Evolutionary conservation across 30 jellyfish, hydroid and myxozoan species (phyloP), one percentile per base, ranked within the genome.

Genomic region (Sanderia malayensis): DNA sequence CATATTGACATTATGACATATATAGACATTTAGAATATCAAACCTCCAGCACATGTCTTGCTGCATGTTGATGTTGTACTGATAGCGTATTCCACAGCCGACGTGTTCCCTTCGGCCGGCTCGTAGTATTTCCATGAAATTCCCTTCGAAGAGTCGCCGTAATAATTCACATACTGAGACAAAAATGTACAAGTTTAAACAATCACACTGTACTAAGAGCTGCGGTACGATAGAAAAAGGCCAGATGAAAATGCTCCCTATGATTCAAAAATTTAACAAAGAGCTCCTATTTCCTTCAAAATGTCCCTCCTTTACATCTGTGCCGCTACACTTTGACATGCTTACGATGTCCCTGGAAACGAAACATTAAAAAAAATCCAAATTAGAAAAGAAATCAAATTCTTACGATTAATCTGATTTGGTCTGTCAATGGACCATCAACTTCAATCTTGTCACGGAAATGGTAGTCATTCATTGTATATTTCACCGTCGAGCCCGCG

Each of bases 41-140:
- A 29, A 84, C 95, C 95, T 27, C 95, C 86, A 29, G 75, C 85
- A 30, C 95, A 84, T 64, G 95, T 27, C 62, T 67, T 76, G 32
- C 79, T 74, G 86, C 95, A 84, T 19, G 4, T 23, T 29, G 61
- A 74, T 83, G 84, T 75, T 2, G 27, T 46, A 4, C 58, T 17
- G 3, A 33, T 26, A 13, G 53, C 41, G 33, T 33, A 67, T 24
- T 67, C 80, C 32, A 55, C 27, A 21, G 61, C 47, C 4, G 80
- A 67, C n/a, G 25, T 31, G n/a, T 45, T 67, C 11, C 80, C 80
- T 19, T 67, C 30, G 47, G 41, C 46, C n/a, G 66, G 47, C 1
- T 11, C 24, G 46, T 2, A 67, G 53, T 67, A 67, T 7, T 31
- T 33, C 66, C 66, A 67, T 34, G 27, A 1, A 0, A 67, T 29